Evolutionary conservation across 2,888 invertebrate genomes (phyloP).

Genomic region (Ernsta delagoae): DNA sequence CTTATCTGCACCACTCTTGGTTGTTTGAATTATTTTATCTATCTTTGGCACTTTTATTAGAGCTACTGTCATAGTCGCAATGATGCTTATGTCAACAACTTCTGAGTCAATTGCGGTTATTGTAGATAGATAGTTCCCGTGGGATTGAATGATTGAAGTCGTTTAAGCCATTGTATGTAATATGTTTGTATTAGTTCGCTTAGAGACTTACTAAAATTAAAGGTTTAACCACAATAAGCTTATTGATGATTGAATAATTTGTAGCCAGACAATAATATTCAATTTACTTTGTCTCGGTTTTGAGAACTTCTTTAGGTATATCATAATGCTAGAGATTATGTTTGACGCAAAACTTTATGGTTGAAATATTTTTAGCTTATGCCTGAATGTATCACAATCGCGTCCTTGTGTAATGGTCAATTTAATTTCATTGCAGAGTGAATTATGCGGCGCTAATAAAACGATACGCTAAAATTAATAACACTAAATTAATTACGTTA

Average conservation of each 20-base stretch:
- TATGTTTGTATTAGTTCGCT: conserved; percentile 30
- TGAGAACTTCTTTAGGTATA: no score
- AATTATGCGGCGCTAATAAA: conserved; percentile 35
- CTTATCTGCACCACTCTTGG: conserved; percentile 15
- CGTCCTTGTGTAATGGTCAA: conserved; percentile 27
- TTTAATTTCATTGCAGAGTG: conserved; percentile 19
- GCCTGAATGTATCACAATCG: background rate
- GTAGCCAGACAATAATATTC: background rate
- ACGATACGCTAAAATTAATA: conserved; percentile 18
- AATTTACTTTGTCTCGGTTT: background rate
- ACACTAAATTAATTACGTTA: conserved; percentile 14
- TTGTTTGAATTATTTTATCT: conserved; percentile 22
- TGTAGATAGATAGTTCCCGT: conserved; percentile 15
- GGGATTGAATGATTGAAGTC: conserved; percentile 25
- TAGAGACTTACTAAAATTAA: conserved; percentile 7
- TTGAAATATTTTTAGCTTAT: conserved; percentile 1
- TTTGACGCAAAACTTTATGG: background rate
- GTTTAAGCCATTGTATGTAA: conserved; percentile 14
- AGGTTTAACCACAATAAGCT: background rate
- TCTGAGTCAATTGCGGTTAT: conserved; percentile 14
- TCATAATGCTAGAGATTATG: background rate
- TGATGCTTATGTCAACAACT: conserved; percentile 22
- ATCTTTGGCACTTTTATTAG: conserved; percentile 10
- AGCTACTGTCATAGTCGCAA: conserved; percentile 10
- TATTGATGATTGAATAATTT: background rate